Evolutionary conservation across 1,140 invertebrate genomes (phyloP).

Genomic region (Ditylenchus dipsaci): DNA sequence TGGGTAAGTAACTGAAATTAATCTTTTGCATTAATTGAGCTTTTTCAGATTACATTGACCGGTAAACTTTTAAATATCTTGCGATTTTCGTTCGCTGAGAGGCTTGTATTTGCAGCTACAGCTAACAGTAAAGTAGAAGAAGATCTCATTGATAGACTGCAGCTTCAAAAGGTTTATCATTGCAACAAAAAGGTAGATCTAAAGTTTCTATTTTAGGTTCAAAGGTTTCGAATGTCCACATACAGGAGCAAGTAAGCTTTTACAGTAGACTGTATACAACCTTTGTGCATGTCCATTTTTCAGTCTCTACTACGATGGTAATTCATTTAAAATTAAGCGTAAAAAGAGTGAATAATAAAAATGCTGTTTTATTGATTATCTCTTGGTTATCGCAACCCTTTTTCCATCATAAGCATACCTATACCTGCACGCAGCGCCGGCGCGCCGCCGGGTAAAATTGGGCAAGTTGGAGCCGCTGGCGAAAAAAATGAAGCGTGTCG

Average conservation of each 20-base stretch:
- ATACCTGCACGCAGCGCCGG: too few relatives aligned
- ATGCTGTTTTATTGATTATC: too few relatives aligned
- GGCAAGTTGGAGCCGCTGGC: too few relatives aligned
- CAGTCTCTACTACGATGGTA: not conserved
- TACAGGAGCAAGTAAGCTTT: constrained; percentile 68
- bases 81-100: constrained; percentile 65
- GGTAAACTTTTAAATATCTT: not conserved
- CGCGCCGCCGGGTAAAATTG: too few relatives aligned
- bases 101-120: constrained; percentile 90
- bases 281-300: too few relatives aligned
- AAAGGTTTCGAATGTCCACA: constrained; percentile 65
- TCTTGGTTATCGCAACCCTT: too few relatives aligned
- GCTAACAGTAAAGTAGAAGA: constrained; percentile 65
- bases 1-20: not conserved
- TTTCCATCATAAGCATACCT: too few relatives aligned
- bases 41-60: not conserved
- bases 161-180: constrained; percentile 57
- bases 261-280: too few relatives aligned
- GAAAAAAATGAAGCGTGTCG: too few relatives aligned
- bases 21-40: not conserved
- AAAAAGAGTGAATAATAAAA: too few relatives aligned
- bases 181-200: not conserved
- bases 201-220: constrained; percentile 59
- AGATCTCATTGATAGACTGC: constrained; percentile 65
- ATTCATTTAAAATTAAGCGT: too few relatives aligned